Base-by-base conservation (phyloP, 2,797 vertebrate species). In the Sebastes baramenuke region DNA sequence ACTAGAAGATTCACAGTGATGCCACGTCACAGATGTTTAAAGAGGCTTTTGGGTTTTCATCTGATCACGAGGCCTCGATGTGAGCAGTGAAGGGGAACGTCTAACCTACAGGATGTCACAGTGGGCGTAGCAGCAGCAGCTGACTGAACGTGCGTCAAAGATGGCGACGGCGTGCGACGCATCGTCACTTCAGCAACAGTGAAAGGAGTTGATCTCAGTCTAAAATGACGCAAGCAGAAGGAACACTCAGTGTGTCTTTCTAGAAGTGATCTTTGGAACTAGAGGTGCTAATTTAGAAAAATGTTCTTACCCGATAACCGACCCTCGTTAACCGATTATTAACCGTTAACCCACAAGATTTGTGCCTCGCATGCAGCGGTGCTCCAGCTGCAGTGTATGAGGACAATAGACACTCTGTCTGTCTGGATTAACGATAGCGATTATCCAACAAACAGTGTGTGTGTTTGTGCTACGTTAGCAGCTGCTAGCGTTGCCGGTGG, bases 1-100 rank as follows among this genome's bases (percentile, higher is more conserved):
- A 91, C 86, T 73, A 66, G 67, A 87, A 74, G 78, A 79, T 82
- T 93, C 93, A 94, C 94, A 94, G 94, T 94, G 92, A 88, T 83
- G 77, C 56, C 6, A 9, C 52, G 36, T 69, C 46, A 62, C 24
- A 69, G 32, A 69, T 20, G 62, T 68, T 71, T 18, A 29, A 65
- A 59, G 6, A 58, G 16, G 69, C 42, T 29, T 61, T 62, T 2
- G 9, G 24, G 22, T 49, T 64, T 77, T 54, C 20, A 8, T 77
- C 61, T 42, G 55, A 78, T 81, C 72, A 83, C 13, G 42, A 67
- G 58, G 58, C 20, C 38, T 5, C 30, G 52, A 61, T 24, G 56
- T 62, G 56, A 82, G 12, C 29, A 42, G 3, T 14, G 24, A 72
- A 36, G 29, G 29, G 60, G 25, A 75, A 68, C 16, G 20, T n/a